Base-by-base conservation (phyloP, 2,888 invertebrate genomes). In the Pseudococcus viburni region DNA sequence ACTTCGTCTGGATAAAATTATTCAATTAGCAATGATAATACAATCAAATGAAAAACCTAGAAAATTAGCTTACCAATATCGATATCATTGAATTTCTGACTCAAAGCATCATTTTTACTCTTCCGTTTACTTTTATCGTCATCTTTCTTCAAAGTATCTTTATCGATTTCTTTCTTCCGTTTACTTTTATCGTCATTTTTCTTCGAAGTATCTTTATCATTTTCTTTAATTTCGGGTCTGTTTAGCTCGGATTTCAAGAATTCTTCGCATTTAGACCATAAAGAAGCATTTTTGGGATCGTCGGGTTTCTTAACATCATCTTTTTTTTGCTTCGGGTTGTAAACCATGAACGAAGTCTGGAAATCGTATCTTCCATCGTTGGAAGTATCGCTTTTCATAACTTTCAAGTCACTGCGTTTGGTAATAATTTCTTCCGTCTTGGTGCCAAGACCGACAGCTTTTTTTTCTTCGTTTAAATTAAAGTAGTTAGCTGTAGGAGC, bases 191-290 rank as follows among this genome's bases (percentile, higher is more conserved):
- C 68, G 39, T 86, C 33, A 3, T 68, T 15, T 42, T 86, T 59
- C 19, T 85, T 59, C 17, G 46, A 39, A 42, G n/a, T 8, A 39
- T 83, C 86, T 42, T 68, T 55, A 64, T 64, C 39, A 7, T 0
- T 17, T 64, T 39, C 64, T 19, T 46, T 83, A 11, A 26, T 46
- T 33, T 42, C 80, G 9, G 80, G 46, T 6, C 80, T 19, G 5
- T 46, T 83, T 1, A 83, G 19, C 17, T 46, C 88, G 7, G 88
- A 83, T 39, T 80, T 26, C 15, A 88, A 39, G 19, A 88, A 88
- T 73, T 88, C 88, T 83, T 88, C 88, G 59, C 88, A 88, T 55
- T 88, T 88, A 26, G 55, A 80, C 46, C 77, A 77, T 39, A 88
- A 88, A 0, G 88, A 88, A 9, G 51, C 42, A 19, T 83, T 48